These are phyloP conservation scores for Polydrusus tereticollis DNA, from an alignment of 2,888 invertebrate species.

Conservation along the genomic window DNA sequence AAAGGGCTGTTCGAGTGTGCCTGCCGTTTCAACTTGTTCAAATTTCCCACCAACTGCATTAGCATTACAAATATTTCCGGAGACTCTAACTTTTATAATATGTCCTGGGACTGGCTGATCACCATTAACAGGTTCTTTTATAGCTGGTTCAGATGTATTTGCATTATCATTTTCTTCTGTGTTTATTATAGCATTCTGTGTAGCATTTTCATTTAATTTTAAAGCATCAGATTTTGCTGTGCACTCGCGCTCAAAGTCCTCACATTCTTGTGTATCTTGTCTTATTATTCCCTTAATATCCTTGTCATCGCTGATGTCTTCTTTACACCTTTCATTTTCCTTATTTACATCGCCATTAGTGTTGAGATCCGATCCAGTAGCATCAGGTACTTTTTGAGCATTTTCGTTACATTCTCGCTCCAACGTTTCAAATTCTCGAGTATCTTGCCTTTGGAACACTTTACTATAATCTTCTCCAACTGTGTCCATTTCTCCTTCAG, in stretches of 20 bases:
- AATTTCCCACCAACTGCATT: neutral
- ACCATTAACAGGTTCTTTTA: neutral
- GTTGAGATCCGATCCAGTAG: neutral
- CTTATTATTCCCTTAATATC: neutral
- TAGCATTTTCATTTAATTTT: neutral
- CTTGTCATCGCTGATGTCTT: neutral
- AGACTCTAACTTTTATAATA: neutral
- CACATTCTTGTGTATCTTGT: constrained; percentile 21
- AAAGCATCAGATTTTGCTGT: neutral
- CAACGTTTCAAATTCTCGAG: constrained; percentile 32
- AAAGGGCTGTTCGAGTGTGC: neutral
- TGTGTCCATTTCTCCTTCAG: neutral
- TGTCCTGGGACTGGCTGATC: neutral
- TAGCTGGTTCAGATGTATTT: neutral
- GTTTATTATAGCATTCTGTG: neutral
- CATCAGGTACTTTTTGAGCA: neutral
- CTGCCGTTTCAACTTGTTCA: neutral
- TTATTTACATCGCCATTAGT: neutral
- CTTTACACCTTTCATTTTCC: neutral
- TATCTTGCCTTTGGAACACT: constrained; percentile 29
- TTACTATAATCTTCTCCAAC: neutral
- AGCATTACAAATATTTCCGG: neutral
- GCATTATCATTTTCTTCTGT: neutral
- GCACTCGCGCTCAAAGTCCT: neutral
- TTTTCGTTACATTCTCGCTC: constrained; percentile 16